Base-by-base conservation (phyloP, 2,888 invertebrate genomes). In the Ornithoptera alexandrae region DNA sequence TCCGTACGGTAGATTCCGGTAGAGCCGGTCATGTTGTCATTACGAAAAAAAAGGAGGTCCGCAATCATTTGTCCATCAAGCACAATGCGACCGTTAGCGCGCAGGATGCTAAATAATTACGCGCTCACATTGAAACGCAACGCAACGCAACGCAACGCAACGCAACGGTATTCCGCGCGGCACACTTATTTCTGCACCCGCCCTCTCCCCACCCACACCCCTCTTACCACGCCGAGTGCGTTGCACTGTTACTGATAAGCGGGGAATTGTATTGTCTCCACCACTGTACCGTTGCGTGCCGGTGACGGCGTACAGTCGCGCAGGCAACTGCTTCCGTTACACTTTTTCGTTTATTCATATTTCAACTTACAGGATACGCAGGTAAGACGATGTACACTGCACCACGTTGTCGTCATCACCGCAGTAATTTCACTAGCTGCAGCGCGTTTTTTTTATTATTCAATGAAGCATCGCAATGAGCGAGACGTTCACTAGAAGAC, bases 61-160 rank as follows among this genome's bases (percentile, higher is more conserved):
- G 84, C 87, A 89, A 89, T 89, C 88, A 89, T 89, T 89, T 88
- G 86, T 85, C 85, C 88, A 87, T 88, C 88, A 87, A 79, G 77
- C 80, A 89, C 89, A 90, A 90, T 88, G 72, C 72, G 74, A 84
- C 87, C 86, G 89, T 87, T 87, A 88, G 85, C 82, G 84, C 82
- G 84, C 86, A 87, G 87, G 84, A 87, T 84, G 86, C 81, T 80
- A 84, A 86, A 89, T 89, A 89, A 89, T 89, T 87, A 88, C 81
- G 87, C 84, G 84, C 87, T 86, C 83, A 81, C 85, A 85, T 84
- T 80, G 81, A 81, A 84, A 82, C 78, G 76, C 78, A 30, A 77
- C 74, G 68, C 82, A 84, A 84, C 83, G 81, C 22, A 1, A 22
- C 22, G 22, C 22, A 84, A 82, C 78, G 76, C 78, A 30, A 77